phyloP scores from a whole-genome alignment of 1,140 invertebrate species.

The Ditylenchus dipsaci region DNA sequence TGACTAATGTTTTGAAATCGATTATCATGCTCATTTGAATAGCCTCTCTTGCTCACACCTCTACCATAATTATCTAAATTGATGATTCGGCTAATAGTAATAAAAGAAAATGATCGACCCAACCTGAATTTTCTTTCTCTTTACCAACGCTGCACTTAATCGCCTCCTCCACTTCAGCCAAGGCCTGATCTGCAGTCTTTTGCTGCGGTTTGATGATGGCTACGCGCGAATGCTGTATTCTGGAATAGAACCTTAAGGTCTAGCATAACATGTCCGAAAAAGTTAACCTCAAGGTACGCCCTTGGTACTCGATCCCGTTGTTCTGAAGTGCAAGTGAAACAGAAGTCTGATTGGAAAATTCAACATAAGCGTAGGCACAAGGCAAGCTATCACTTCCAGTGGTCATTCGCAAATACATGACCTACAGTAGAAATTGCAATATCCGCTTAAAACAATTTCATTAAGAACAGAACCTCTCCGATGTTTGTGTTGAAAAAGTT shows the following conservation, averaged over 20 bases:
- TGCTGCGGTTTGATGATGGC: constrained; percentile 55
- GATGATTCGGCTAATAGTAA: too few relatives aligned
- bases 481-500: constrained; percentile 52
- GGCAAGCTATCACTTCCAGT: constrained; percentile 75
- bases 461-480: constrained; percentile 46
- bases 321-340: constrained; percentile 78
- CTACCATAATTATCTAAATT: too few relatives aligned
- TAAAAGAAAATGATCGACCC: not conserved
- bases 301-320: constrained; percentile 73
- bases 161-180: constrained; percentile 57
- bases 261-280: not conserved
- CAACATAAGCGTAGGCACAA: constrained; percentile 73
- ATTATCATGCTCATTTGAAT: too few relatives aligned
- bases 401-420: constrained; percentile 89
- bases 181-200: constrained; percentile 55
- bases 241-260: constrained; percentile 22
- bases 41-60: too few relatives aligned
- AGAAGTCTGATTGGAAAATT: constrained; percentile 84
- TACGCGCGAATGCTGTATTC: constrained; percentile 55
- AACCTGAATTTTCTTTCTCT: constrained; percentile 10
- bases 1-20: too few relatives aligned
- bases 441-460: too few relatives aligned
- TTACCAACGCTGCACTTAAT: constrained; percentile 38
- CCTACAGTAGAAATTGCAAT: too few relatives aligned
- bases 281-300: constrained; percentile 62